Evolutionary conservation across 2,888 invertebrate genomes (phyloP).

Genomic region (Leptopilina syphax): DNA sequence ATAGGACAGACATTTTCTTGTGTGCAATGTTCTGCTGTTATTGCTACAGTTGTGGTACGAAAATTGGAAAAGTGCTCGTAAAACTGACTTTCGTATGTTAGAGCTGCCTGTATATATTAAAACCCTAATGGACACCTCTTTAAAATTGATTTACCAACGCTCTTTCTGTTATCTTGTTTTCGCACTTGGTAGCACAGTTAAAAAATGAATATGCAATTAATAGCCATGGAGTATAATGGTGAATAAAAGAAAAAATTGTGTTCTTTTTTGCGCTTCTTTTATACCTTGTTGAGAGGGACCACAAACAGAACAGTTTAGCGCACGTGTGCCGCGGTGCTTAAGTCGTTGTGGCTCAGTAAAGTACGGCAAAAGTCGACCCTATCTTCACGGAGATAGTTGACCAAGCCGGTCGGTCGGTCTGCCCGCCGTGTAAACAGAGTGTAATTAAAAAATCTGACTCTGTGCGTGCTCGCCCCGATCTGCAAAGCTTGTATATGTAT

Average conservation of each 20-base stretch:
- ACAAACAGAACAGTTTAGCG: constrained; percentile 27
- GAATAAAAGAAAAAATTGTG: constrained; percentile 10
- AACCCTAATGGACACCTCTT: constrained; percentile 4
- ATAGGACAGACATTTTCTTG: too few relatives aligned
- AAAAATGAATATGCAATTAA: constrained; percentile 22
- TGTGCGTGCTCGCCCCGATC: constrained; percentile 47
- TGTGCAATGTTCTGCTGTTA: too few relatives aligned
- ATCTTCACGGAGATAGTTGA: constrained; percentile 53
- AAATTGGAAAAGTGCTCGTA: too few relatives aligned
- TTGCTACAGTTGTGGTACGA: too few relatives aligned
- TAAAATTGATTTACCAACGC: neutral
- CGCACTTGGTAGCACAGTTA: constrained; percentile 6
- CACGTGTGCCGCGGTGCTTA: constrained; percentile 38
- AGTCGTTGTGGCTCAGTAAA: constrained; percentile 48
- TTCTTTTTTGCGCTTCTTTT: neutral
- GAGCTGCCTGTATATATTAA: neutral
- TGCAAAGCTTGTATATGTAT: constrained; percentile 43
- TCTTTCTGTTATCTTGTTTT: constrained; percentile 19
- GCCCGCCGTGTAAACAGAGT: constrained; percentile 63
- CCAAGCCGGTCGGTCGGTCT: constrained; percentile 47
- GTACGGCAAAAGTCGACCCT: constrained; percentile 51
- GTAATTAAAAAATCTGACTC: constrained; percentile 66
- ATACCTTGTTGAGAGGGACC: constrained; percentile 19
- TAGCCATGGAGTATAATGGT: neutral
- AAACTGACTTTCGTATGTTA: too few relatives aligned